These are phyloP conservation scores for Pleuronectes platessa DNA, from an alignment of 2,113 vertebrate genomes.

Conservation along the genomic window DNA sequence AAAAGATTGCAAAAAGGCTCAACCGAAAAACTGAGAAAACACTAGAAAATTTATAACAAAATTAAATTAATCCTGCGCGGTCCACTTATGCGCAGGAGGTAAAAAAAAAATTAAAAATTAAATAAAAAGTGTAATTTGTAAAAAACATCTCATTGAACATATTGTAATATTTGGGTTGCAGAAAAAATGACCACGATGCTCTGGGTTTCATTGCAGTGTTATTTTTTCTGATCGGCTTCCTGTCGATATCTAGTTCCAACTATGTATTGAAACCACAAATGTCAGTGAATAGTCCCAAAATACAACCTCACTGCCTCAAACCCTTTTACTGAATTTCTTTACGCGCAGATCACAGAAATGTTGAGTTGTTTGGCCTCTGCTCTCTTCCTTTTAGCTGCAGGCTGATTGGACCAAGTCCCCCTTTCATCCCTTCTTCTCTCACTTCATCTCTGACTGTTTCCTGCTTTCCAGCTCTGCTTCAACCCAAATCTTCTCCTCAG, in stretches of 20 bases:
- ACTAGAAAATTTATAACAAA: too few relatives aligned
- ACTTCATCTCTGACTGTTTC: slow-evolving; percentile 28
- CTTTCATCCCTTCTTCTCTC: slow-evolving; percentile 29
- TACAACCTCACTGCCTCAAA: neutral
- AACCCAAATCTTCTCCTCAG: slow-evolving; percentile 18
- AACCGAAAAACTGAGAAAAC: too few relatives aligned
- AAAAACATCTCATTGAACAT: too few relatives aligned
- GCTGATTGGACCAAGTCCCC: slow-evolving; percentile 35
- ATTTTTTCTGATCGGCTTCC: neutral
- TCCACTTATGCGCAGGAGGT: too few relatives aligned
- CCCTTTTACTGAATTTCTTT: neutral
- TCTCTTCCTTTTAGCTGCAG: slow-evolving; percentile 28
- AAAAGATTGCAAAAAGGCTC: too few relatives aligned
- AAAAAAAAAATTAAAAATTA: too few relatives aligned
- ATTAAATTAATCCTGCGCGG: too few relatives aligned
- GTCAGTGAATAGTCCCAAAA: neutral
- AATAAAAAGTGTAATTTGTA: too few relatives aligned
- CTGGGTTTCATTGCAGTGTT: neutral
- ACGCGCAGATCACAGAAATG: neutral
- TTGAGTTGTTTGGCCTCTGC: slow-evolving; percentile 6
- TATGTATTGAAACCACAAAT: neutral
- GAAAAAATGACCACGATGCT: too few relatives aligned
- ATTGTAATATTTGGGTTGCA: too few relatives aligned
- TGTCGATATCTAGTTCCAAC: neutral
- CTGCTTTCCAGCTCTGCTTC: slow-evolving; percentile 27